Conservation (phyloP, 2,797 vertebrate genomes). For the Pristis pectinata region DNA sequence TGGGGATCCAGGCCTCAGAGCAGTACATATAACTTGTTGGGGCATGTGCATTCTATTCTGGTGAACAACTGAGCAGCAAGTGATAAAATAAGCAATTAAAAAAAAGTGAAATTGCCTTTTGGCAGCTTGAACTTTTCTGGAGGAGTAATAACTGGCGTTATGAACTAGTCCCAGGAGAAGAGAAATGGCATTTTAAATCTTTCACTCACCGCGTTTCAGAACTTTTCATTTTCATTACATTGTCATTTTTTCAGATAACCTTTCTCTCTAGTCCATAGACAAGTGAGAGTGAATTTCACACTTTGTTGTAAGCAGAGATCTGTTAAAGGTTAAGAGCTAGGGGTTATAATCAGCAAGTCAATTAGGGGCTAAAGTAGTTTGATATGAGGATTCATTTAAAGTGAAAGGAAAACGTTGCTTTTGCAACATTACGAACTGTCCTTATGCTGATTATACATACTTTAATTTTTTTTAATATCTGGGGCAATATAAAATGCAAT, state of each 20-base stretch:
- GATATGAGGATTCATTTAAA: background rate
- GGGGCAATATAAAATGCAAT: background rate
- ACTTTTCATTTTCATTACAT: slow-evolving; percentile 4
- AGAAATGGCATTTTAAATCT: background rate
- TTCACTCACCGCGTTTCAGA: background rate
- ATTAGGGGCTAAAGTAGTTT: background rate
- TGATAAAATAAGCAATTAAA: background rate
- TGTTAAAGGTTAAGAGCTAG: slow-evolving; percentile 15
- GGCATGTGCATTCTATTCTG: too few species aligned
- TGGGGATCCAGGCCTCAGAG: background rate
- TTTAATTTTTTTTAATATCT: background rate
- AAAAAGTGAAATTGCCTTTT: slow-evolving; percentile 24
- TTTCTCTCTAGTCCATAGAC: background rate
- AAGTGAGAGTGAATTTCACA: slow-evolving; percentile 6
- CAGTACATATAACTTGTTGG: background rate
- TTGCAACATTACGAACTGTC: background rate
- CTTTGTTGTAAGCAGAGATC: background rate
- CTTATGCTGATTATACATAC: background rate
- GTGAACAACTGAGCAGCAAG: too few species aligned
- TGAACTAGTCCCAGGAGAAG: background rate
- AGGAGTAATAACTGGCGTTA: background rate
- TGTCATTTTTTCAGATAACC: background rate
- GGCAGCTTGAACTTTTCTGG: background rate
- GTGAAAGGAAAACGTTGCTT: background rate
- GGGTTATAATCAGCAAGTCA: background rate